Evolutionary conservation across 1,140 invertebrate species (phyloP), one percentile per base, ranked within the genome.

Genomic region (Drosophila rhopaloa): DNA sequence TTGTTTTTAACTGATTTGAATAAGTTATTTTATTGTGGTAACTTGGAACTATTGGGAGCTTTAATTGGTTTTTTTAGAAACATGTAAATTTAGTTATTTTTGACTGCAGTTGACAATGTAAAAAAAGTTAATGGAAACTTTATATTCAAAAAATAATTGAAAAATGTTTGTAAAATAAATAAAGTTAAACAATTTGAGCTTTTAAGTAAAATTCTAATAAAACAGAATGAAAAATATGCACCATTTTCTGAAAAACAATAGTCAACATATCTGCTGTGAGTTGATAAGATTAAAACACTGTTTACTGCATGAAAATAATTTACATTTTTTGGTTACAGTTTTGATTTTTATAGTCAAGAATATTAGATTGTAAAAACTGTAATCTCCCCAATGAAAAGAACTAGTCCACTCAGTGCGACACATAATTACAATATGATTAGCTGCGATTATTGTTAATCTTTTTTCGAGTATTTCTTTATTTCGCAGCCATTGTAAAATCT

Each of bases 401-500:
- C 11, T 29, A 19, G 14, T 41, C 19, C 16, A 37, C 47, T 76
- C 57, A 10, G 0, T 56, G n/a, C 38, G 50, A 44, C 63, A 70
- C 75, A 77, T 77, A 77, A 77, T 77, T 77, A 70, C 53, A 70
- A 19, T 46, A 77, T 77, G 74, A 77, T 77, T 77, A 77, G 74
- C 56, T 60, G 4, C 74, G 71, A 75, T 43, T 58, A 79, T 60
- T 67, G 46, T 66, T 72, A 47, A 46, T 62, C 46, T 58, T 79
- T 60, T 16, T 55, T 37, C 11, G 8, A 47, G 58, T 48, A 60
- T 82, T 53, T 61, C 50, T 61, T 61, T 53, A 41, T 48, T 57
- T 56, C 35, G 14, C 40, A 11, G 10, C 14, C 35, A 88, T 86
- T 88, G 60, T 76, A 55, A 76, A 88, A 76, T 79, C 84, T 44